Base-by-base conservation (phyloP, 1,140 invertebrate species). In the Caenorhabditis brenneri region DNA sequence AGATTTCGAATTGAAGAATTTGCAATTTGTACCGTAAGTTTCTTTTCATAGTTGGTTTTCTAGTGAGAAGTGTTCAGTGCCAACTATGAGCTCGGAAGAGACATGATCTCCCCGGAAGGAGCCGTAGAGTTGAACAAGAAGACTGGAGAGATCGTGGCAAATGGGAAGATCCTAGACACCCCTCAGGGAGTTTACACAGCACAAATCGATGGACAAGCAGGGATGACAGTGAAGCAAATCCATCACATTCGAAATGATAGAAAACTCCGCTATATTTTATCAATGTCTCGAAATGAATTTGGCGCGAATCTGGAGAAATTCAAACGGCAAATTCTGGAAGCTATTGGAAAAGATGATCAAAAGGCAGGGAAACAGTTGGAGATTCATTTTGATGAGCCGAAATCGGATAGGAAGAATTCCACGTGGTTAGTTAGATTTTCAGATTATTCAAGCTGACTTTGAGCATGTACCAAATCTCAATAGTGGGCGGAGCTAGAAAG, bases 331-430 rank as follows among this genome's bases (percentile, higher is more conserved):
- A 74, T 74, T 24, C 65, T 74, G 12, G 65, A 74, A 74, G 65
- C 65, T 22, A 74, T 74, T 12, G 65, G n/a, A 24, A 74, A 74
- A 74, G 36, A 74, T n/a, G 65, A 74, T 74, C 36, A 42, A 15
- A 74, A 74, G 36, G 65, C 36, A 12, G 36, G 65, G n/a, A 74
- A 74, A 74, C 65, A 74, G 9, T 42, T 74, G 19, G 65, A 74
- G 2, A 74, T 74, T 27, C 65, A 74, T 42, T 74, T 74, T n/a
- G 65, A 74, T 74, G 65, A 74, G 9, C 65, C 65, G 4, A 74
- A 39, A 24, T 5, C 36, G 33, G 65, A 74, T 42, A 39, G 33
- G n/a, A 42, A 42, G 24, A 74, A 74, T 15, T 42, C 65, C 65
- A 74, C 65, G 36, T 74, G 36, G 65, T 65, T 7, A 3, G 58